Conservation (phyloP, 1,140 invertebrate genomes). For the Coelopa frigida region DNA sequence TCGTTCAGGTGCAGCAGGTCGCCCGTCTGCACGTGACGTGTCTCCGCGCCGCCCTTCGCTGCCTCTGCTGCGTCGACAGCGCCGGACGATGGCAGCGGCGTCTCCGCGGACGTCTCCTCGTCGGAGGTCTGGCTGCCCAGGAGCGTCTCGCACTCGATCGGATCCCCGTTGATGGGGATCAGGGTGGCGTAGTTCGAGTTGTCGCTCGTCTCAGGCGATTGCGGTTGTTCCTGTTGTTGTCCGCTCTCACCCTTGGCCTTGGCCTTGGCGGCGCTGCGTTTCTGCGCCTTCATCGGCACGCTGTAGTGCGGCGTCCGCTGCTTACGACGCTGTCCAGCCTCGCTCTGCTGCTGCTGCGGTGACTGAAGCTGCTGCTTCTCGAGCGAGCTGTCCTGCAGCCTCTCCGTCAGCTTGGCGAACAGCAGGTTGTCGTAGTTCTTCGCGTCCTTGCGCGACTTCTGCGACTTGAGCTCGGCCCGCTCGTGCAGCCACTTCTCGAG, state of each 20-base stretch:
- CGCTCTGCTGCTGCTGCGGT: background rate
- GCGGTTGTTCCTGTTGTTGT: slow-evolving; percentile 6
- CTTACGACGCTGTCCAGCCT: background rate
- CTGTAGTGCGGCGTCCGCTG: background rate
- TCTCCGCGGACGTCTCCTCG: slow-evolving; percentile 29
- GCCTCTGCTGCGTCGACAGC: background rate
- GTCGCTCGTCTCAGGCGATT: slow-evolving; percentile 1
- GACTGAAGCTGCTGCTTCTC: background rate
- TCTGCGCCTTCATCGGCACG: slow-evolving; percentile 8
- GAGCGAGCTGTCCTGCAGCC: slow-evolving; percentile 27
- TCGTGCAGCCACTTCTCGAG: slow-evolving; percentile 18
- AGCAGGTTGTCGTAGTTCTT: slow-evolving; percentile 41
- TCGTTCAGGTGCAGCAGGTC: background rate
- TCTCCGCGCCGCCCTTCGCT: background rate
- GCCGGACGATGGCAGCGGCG: background rate
- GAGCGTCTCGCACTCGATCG: slow-evolving; percentile 38
- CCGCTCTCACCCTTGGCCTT: slow-evolving; percentile 21
- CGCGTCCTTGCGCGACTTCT: slow-evolving; percentile 28
- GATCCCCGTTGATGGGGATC: slow-evolving; percentile 31
- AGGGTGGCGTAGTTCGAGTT: slow-evolving; percentile 10
- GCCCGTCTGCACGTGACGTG: background rate
- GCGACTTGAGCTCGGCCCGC: background rate
- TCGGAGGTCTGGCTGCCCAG: slow-evolving; percentile 26
- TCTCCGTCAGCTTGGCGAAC: slow-evolving; percentile 39
- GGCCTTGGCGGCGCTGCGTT: slow-evolving; percentile 23